Conservation (phyloP, 2,888 invertebrate species). For the Sarcophaga caerulescens region DNA sequence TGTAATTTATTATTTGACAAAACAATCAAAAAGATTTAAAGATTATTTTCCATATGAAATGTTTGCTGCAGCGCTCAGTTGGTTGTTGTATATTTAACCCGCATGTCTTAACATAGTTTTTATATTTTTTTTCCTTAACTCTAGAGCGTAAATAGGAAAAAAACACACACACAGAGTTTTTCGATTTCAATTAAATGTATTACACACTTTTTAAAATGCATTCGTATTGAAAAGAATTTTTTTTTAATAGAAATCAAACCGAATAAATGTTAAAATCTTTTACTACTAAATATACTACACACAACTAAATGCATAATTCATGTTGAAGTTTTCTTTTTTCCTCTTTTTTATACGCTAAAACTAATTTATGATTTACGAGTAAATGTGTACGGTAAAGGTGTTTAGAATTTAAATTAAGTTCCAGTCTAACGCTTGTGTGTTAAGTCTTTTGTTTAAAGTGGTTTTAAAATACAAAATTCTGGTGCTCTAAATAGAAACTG, state of each 20-base stretch:
- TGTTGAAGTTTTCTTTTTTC: no score
- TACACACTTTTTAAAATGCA: background rate
- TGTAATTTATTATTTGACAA: conserved; percentile 55
- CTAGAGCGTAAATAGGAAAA: background rate
- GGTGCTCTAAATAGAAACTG: background rate
- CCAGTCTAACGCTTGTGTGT: conserved; percentile 1
- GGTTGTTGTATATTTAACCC: background rate
- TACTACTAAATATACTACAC: background rate
- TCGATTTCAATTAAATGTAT: conserved; percentile 28
- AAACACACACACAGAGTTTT: background rate
- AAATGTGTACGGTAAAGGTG: background rate
- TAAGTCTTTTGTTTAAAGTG: conserved; percentile 24
- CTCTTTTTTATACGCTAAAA: background rate
- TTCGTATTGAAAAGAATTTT: background rate
- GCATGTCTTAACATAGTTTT: background rate
- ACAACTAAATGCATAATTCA: background rate
- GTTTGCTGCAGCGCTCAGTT: background rate
- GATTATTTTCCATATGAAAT: conserved; percentile 41
- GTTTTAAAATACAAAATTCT: background rate
- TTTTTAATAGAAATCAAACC: conserved; percentile 14
- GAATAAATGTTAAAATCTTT: background rate
- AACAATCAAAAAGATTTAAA: conserved; percentile 58
- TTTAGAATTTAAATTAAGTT: conserved; percentile 1
- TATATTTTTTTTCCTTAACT: background rate
- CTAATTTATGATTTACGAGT: conserved; percentile 32